Conservation (phyloP, 92 coral and sea anemone species). For the Epizoanthus illoricatus region DNA sequence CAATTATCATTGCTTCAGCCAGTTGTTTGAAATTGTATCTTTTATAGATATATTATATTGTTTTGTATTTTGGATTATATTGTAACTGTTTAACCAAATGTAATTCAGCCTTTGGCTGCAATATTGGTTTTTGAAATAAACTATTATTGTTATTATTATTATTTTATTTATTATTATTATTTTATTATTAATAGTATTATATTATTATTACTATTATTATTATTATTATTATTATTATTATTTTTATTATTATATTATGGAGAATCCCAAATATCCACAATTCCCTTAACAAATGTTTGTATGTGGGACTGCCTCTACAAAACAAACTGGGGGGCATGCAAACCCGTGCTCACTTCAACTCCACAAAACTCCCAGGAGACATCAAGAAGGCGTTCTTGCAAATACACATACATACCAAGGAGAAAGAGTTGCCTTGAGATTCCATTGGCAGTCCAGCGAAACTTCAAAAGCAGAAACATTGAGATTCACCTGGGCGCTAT, state of each 20-base stretch:
- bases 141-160: too few relatives aligned
- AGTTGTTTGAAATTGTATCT: too few relatives aligned
- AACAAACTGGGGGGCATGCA: constrained; percentile 21
- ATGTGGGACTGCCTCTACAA: neutral
- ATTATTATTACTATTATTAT: too few relatives aligned
- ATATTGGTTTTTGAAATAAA: too few relatives aligned
- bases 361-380: neutral
- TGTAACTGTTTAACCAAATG: too few relatives aligned
- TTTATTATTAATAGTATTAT: too few relatives aligned
- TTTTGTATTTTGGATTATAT: too few relatives aligned
- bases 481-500: constrained; percentile 9
- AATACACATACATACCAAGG: constrained; percentile 3
- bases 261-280: constrained; percentile 37
- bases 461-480: neutral
- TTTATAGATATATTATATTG: too few relatives aligned
- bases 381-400: constrained; percentile 18
- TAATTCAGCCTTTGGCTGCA: too few relatives aligned
- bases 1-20: too few relatives aligned
- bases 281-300: constrained; percentile 17
- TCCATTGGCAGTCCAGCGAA: constrained; percentile 8
- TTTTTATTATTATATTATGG: neutral
- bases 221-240: neutral
- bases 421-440: constrained; percentile 14
- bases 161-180: neutral
- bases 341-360: constrained; percentile 4